These are phyloP conservation scores for Parus major DNA, from an alignment of 2,113 vertebrate species.

Conservation along the genomic window DNA sequence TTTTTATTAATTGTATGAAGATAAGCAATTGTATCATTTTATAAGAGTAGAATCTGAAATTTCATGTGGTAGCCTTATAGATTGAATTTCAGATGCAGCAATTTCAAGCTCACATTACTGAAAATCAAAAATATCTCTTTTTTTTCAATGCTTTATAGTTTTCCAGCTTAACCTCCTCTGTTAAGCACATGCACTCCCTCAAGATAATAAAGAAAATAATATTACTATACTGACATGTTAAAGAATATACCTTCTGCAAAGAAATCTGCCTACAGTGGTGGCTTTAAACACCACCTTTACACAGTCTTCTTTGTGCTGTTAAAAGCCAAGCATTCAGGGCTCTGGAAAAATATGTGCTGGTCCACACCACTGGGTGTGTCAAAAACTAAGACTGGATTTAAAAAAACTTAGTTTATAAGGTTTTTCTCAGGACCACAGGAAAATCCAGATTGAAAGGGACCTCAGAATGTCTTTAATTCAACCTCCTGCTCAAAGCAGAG, in stretches of 20 bases:
- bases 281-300: background rate
- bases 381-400: background rate
- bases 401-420: fast-evolving
- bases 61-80: background rate
- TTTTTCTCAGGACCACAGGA: background rate
- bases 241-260: background rate
- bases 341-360: background rate
- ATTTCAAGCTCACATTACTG: background rate
- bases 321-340: background rate
- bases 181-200: background rate
- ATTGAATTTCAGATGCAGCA: background rate
- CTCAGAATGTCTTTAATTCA: background rate
- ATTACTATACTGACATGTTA: background rate
- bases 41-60: background rate
- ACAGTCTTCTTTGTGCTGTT: background rate
- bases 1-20: background rate
- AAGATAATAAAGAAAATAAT: background rate
- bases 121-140: background rate
- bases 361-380: background rate
- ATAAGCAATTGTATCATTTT: background rate
- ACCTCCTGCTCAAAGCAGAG: background rate
- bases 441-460: background rate
- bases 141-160: background rate
- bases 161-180: background rate
- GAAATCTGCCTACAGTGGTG: background rate